Percentiles rank a stretch among this genome's conserved stretches.
Conservation (phyloP, 1,140 invertebrate genomes). For the Berghia stephanieae region DNA sequence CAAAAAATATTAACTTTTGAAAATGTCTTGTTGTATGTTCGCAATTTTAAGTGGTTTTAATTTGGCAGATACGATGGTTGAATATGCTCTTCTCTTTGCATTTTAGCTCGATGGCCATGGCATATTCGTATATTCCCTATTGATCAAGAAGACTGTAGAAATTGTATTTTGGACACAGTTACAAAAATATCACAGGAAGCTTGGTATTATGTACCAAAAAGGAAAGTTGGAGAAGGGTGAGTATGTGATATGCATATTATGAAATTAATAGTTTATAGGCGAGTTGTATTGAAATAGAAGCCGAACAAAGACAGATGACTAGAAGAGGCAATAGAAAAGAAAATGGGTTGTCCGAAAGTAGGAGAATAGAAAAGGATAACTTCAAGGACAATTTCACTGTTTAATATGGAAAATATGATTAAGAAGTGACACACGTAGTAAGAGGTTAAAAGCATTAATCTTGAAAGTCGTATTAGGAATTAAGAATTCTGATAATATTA, state of each 20-base stretch:
- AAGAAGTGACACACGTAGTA: too few species aligned
- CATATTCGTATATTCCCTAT: slow-evolving; percentile 19
- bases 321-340: too few species aligned
- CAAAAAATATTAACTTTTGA: background rate
- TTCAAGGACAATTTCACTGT: background rate
- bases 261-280: too few species aligned
- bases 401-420: too few species aligned
- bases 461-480: too few species aligned
- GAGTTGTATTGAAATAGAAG: too few species aligned
- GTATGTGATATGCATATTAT: too few species aligned
- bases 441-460: too few species aligned
- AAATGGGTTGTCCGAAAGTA: too few species aligned
- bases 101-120: slow-evolving; percentile 9
- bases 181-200: slow-evolving; percentile 18
- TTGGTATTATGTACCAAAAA: slow-evolving; percentile 12
- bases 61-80: background rate
- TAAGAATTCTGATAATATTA: too few species aligned
- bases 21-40: background rate
- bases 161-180: slow-evolving; percentile 18
- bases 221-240: slow-evolving; percentile 15
- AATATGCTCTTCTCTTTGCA: background rate
- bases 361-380: background rate
- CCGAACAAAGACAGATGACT: too few species aligned
- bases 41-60: background rate
- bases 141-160: slow-evolving; percentile 26